Evolutionary conservation across 1,140 invertebrate genomes (phyloP), one percentile per base, ranked within the genome.

Genomic region (Megathymus violae): DNA sequence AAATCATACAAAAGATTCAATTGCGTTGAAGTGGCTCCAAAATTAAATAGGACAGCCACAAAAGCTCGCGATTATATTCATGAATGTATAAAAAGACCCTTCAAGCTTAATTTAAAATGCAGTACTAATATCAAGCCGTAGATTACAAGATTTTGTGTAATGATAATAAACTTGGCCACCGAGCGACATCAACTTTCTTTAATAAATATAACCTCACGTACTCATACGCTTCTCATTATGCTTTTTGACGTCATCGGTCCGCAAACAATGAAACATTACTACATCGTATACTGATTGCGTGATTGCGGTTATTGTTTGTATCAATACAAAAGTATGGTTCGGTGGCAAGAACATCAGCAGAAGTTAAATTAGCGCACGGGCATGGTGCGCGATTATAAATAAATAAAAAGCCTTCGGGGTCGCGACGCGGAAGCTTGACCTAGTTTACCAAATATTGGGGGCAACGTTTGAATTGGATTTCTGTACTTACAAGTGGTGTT

Each of bases 391-490:
- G 74, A 76, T 80, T 69, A 80, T 81, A 79, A 79, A 80, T 74
- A 78, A 82, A 73, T 67, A 69, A 80, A 56, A 77, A 66, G 69
- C 64, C 65, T 76, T 75, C 58, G 71, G 71, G 62, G 70, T 61
- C 71, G 76, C 82, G 80, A 86, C 83, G 71, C 81, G 79, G 78
- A 82, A 82, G 85, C 74, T 69, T 89, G 88, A 89, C 86, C 85
- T 79, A 89, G 50, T 78, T 90, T 58, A 36, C 27, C 58, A 67
- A 43, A 25, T 62, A 56, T 27, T 47, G 58, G 43, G 61, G 50
- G 36, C 50, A 51, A 25, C 17, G 48, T 48, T 62, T 59, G 46
- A 47, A 69, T 63, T 38, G 44, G 61, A 5, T 40, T n/a, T 34
- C 17, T 14, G 31, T 76, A 88, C 85, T 88, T 72, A 88, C 85